A percentile compares a stretch with the other conserved stretches of the same genome.
Evolutionary conservation across 2,888 invertebrate species (phyloP).

Genomic region (Scaptomyza tumidula): DNA sequence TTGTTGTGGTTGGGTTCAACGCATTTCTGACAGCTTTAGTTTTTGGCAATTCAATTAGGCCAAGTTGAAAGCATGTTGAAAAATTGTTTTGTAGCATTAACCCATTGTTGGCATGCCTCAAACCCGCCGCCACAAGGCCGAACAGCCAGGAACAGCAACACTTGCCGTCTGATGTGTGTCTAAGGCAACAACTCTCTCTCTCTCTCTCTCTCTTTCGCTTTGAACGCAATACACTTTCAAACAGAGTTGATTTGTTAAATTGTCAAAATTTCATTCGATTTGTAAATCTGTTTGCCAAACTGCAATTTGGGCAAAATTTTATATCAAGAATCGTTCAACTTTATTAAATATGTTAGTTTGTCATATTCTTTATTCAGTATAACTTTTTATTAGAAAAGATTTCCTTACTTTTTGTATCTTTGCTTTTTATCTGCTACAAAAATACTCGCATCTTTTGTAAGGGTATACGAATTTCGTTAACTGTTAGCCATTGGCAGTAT

Average conservation of each 20-base stretch:
- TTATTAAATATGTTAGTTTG: too few relatives aligned
- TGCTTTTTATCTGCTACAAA: too few relatives aligned
- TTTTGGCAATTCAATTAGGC: slow-evolving; percentile 67
- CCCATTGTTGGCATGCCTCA: slow-evolving; percentile 48
- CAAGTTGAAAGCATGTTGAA: slow-evolving; percentile 64
- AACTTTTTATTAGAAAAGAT: too few relatives aligned
- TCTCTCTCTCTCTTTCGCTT: neutral
- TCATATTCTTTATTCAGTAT: too few relatives aligned
- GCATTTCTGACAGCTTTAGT: slow-evolving; percentile 66
- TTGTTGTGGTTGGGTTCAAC: slow-evolving; percentile 26
- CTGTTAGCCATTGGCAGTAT: neutral
- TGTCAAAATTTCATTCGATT: too few relatives aligned
- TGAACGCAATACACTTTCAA: slow-evolving; percentile 1
- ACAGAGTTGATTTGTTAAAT: too few relatives aligned
- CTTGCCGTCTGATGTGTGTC: slow-evolving; percentile 46
- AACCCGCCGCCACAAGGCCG: slow-evolving; percentile 14
- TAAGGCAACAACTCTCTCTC: slow-evolving; percentile 6
- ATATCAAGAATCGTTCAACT: too few relatives aligned
- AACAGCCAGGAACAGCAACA: slow-evolving; percentile 21
- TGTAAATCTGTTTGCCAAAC: too few relatives aligned
- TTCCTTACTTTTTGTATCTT: too few relatives aligned
- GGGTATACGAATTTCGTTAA: neutral
- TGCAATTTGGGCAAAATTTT: too few relatives aligned
- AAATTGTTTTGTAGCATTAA: slow-evolving; percentile 65
- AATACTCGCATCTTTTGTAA: neutral